Base-by-base conservation (phyloP, 2,888 invertebrate genomes). In the Zele albiditarsus region DNA sequence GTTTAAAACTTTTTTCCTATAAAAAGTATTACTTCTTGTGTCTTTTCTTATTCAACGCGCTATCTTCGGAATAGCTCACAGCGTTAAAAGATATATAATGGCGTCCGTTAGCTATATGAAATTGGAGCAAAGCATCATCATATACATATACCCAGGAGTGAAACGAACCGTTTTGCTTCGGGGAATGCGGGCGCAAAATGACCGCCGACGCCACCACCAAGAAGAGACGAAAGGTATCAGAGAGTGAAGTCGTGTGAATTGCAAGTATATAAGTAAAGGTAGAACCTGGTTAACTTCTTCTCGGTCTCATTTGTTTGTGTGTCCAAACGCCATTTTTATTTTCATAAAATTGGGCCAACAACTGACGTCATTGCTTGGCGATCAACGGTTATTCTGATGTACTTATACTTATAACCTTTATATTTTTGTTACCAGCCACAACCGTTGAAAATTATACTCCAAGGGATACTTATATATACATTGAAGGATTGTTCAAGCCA, bases 101-200 rank as follows among this genome's bases (percentile, higher is more conserved):
- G 71, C 60, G 67, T 58, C 79, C 80, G 79, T 80, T 80, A 78
- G 65, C 63, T 70, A 8, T 27, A 46, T 33, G 73, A 76, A 78
- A 78, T 78, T 76, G 76, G 78, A 78, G 70, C 79, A 77, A 67
- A 76, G 46, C 46, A 28, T 58, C 73, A 62, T 67, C 25, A n/a
- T 63, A n/a, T 33, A 33, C 33, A 33, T 33, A 20, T 33, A 42
- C 58, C 60, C 38, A 62, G 23, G 57, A 73, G 65, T 72, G 69
- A 75, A 46, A 68, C 71, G 60, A 58, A 71, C 53, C 74, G 77
- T 60, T 74, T 58, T 69, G 73, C 71, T 75, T 72, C 65, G 46
- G 73, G 67, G 68, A 73, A 73, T 73, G 68, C 73, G 25, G 31
- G 62, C 27, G 25, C 42, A 25, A 42, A 25, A 38, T 38, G 25